phyloP scores from a whole-genome alignment of 2,888 invertebrate species.

The Drosophila subsilvestris region DNA sequence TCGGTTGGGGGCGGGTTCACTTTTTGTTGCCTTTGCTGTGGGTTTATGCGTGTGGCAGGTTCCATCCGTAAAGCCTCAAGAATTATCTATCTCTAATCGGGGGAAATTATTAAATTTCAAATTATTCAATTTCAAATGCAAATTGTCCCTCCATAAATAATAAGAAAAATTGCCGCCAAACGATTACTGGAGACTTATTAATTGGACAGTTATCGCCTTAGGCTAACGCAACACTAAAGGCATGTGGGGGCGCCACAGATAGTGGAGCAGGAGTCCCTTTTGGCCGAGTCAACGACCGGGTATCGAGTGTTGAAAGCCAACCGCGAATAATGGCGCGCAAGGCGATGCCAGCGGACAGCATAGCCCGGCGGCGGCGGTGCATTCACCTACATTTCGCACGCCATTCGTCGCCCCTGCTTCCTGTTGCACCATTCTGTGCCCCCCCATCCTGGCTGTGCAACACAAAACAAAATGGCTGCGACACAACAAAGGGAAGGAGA shows the following conservation, averaged over 20 bases:
- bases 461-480: constrained; percentile 66
- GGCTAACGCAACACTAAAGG: background rate
- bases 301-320: constrained; percentile 50
- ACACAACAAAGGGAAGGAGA: constrained; percentile 32
- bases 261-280: constrained; percentile 15
- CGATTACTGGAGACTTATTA: constrained; percentile 22
- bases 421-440: constrained; percentile 1
- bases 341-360: constrained; percentile 43
- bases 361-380: constrained; percentile 43
- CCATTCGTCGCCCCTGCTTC: constrained; percentile 27
- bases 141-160: constrained; percentile 51
- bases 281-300: constrained; percentile 65
- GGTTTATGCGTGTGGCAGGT: background rate
- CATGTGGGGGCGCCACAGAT: constrained; percentile 8
- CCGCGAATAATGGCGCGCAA: constrained; percentile 63
- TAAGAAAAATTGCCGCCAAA: constrained; percentile 50
- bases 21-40: background rate
- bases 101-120: constrained; percentile 54
- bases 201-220: constrained; percentile 52
- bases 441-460: constrained; percentile 8
- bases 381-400: constrained; percentile 74
- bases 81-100: constrained; percentile 45
- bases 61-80: constrained; percentile 6
- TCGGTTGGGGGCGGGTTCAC: background rate
- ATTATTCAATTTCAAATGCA: constrained; percentile 65